These are phyloP conservation scores for Nephrotoma guestfalica DNA, from an alignment of 2,888 invertebrate genomes.

Conservation along the genomic window DNA sequence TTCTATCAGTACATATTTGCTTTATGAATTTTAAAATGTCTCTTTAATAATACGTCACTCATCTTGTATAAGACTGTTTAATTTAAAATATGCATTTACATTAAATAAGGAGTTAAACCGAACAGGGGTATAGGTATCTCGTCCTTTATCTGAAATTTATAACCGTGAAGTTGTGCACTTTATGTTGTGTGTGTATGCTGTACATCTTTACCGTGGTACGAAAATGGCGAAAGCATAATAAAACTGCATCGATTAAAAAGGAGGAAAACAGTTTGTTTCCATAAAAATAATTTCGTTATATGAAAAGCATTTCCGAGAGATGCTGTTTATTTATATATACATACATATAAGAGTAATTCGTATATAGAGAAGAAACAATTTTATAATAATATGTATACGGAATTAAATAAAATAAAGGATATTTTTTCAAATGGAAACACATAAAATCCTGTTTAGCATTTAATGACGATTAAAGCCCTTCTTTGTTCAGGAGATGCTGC, in stretches of 20 bases:
- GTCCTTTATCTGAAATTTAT: neutral
- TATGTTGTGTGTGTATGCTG: neutral
- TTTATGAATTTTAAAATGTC: neutral
- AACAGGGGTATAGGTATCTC: neutral
- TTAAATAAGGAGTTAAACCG: neutral
- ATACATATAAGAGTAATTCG: neutral
- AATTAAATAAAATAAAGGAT: neutral
- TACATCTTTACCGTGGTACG: neutral
- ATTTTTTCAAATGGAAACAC: neutral
- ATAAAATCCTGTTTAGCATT: neutral
- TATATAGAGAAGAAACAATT: neutral
- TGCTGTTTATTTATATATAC: neutral
- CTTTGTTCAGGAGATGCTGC: neutral
- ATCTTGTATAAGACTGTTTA: neutral
- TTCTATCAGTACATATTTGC: neutral
- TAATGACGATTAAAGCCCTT: neutral
- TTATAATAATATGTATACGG: neutral
- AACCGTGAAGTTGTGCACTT: neutral
- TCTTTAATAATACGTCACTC: neutral
- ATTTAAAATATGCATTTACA: neutral
- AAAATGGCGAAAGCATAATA: neutral
- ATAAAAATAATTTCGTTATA: neutral
- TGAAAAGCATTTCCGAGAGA: neutral
- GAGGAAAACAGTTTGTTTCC: neutral
- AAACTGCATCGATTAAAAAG: neutral